Conservation (phyloP, 1,140 invertebrate genomes). For the Anagrus nilaparvatae region DNA sequence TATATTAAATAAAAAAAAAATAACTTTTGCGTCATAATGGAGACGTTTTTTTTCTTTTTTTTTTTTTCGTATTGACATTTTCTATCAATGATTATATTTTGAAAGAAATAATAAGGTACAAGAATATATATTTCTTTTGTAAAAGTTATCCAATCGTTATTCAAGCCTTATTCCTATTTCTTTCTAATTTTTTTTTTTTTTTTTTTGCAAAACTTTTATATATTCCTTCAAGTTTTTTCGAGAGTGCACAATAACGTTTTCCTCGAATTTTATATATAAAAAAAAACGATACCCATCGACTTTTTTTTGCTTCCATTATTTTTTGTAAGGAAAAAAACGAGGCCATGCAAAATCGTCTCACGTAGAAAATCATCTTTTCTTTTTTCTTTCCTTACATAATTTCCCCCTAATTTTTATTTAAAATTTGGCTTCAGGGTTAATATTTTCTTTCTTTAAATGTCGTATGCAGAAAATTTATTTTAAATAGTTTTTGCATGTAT, state of each 20-base stretch:
- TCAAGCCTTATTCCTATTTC: slow-evolving; percentile 4
- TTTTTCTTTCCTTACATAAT: neutral
- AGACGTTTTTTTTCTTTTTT: too few species aligned
- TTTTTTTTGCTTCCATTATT: slow-evolving; percentile 16
- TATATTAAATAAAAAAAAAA: too few species aligned
- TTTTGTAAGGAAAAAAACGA: slow-evolving; percentile 17
- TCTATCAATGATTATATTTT: too few species aligned
- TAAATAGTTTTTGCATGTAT: too few species aligned
- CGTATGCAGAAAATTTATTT: too few species aligned
- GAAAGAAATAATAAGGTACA: neutral
- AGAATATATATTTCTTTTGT: slow-evolving; percentile 5
- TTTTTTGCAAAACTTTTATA: too few species aligned
- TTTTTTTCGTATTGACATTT: too few species aligned
- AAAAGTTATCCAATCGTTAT: slow-evolving; percentile 15
- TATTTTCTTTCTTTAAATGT: too few species aligned
- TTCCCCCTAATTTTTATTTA: too few species aligned
- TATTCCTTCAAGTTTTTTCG: slow-evolving; percentile 13
- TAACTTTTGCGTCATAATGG: too few species aligned
- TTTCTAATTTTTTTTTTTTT: neutral
- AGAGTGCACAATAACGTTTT: slow-evolving; percentile 7
- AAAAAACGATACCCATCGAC: slow-evolving; percentile 15
- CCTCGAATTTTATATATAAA: slow-evolving; percentile 5
- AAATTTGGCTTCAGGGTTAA: too few species aligned
- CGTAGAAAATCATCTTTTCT: slow-evolving; percentile 17
- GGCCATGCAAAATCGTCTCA: slow-evolving; percentile 19